Percentiles rank a stretch among this genome's conserved stretches.
phyloP scores from a whole-genome alignment of 2,113 vertebrate genomes.

The Genyomyrus donnyi region DNA sequence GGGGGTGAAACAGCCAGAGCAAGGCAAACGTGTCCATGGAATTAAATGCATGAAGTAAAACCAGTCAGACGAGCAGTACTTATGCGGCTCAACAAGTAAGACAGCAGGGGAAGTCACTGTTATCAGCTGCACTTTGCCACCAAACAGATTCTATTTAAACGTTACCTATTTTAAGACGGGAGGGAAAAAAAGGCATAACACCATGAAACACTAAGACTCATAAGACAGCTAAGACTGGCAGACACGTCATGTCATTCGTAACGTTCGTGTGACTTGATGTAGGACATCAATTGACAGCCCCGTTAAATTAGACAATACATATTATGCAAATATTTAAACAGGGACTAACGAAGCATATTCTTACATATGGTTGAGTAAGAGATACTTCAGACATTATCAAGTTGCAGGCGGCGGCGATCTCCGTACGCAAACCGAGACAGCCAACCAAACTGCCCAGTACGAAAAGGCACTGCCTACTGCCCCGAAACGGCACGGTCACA shows the following conservation, averaged over 20 bases:
- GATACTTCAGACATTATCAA: not conserved
- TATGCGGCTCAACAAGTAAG: not conserved
- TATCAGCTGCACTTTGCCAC: not conserved
- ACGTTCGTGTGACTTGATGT: not conserved
- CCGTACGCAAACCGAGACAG: not conserved
- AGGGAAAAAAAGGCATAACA: not conserved
- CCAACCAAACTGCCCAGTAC: not conserved
- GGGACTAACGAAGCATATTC: not conserved
- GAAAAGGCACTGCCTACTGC: too few species aligned
- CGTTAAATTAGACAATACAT: not conserved
- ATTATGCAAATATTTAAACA: not conserved
- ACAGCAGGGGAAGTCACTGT: not conserved
- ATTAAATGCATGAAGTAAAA: conserved; percentile 11
- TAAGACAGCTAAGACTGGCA: not conserved
- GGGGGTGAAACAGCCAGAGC: not conserved
- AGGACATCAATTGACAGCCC: not conserved
- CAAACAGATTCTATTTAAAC: not conserved
- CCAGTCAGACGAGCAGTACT: not conserved
- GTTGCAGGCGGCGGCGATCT: not conserved
- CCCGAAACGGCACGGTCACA: not conserved
- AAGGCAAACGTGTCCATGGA: not conserved
- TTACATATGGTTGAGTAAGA: not conserved
- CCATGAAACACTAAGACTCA: not conserved
- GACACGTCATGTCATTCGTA: not conserved
- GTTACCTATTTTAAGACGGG: not conserved